These are phyloP conservation scores for Stigmatopora nigra DNA, from an alignment of 2,113 vertebrate genomes.

Conservation along the genomic window DNA sequence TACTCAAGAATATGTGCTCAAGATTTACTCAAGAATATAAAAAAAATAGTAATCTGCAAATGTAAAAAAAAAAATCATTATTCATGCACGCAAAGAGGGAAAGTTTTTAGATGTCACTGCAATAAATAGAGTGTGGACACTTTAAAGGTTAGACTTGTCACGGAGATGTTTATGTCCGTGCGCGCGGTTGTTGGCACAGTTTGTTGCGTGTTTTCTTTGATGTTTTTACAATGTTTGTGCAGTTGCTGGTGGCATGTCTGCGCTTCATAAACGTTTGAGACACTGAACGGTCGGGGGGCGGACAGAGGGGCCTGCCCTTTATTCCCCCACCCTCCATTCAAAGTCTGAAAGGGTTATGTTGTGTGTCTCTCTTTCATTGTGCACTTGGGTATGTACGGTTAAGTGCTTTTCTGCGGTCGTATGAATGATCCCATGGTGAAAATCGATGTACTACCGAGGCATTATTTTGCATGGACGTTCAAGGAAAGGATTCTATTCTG, in stretches of 20 bases:
- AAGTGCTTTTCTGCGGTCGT: conserved; percentile 3
- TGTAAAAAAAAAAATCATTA: no score
- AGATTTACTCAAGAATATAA: neutral
- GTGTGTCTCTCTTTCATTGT: conserved; percentile 52
- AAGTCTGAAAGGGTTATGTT: conserved; percentile 48
- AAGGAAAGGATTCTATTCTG: neutral
- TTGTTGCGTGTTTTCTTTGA: conserved; percentile 64
- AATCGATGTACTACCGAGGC: neutral
- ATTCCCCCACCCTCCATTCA: conserved; percentile 48
- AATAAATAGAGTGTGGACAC: conserved; percentile 45
- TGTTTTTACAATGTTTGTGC: conserved; percentile 76
- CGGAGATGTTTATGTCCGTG: conserved; percentile 38
- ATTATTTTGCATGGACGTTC: neutral
- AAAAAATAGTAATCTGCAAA: no score
- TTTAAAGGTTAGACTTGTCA: conserved; percentile 42
- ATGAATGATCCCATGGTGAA: neutral
- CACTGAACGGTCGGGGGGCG: conserved; percentile 53
- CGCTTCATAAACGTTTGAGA: conserved; percentile 64
- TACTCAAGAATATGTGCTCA: neutral
- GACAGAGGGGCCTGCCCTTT: conserved; percentile 58
- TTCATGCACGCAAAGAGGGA: no score
- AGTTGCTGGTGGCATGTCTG: conserved; percentile 61
- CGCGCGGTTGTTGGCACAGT: conserved; percentile 31
- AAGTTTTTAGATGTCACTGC: conserved; percentile 26
- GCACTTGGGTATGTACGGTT: conserved; percentile 18